Evolutionary conservation across 1,140 invertebrate genomes (phyloP).

Genomic region (Macrobrachium nipponense): DNA sequence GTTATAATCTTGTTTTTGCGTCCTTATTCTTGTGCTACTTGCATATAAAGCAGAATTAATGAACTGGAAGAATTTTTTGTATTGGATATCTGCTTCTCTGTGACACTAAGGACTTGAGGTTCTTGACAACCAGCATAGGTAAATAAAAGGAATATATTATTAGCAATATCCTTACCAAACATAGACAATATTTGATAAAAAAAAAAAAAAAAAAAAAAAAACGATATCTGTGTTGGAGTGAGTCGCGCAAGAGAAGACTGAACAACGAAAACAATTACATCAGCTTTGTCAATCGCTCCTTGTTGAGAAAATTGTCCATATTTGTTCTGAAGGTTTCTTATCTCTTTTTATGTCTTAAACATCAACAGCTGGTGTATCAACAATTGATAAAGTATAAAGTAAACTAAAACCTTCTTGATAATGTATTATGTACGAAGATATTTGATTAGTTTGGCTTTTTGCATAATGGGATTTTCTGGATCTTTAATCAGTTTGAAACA

Average conservation of each 20-base stretch:
- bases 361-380: too few species aligned
- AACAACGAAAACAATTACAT: conserved; percentile 9
- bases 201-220: too few species aligned
- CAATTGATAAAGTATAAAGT: too few species aligned
- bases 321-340: background rate
- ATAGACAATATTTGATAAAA: background rate
- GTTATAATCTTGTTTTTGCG: background rate
- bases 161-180: conserved; percentile 7
- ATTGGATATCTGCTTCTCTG: background rate
- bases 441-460: too few species aligned
- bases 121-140: conserved; percentile 9
- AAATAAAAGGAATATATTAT: conserved; percentile 17
- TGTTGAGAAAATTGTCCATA: background rate
- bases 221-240: background rate
- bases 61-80: conserved; percentile 19
- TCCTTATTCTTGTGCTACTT: too few species aligned
- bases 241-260: conserved; percentile 3
- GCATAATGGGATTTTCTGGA: too few species aligned
- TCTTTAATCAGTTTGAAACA: too few species aligned
- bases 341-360: too few species aligned
- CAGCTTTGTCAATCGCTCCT: background rate
- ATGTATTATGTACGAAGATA: too few species aligned
- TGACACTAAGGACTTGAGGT: background rate
- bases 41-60: conserved; percentile 6
- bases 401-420: too few species aligned